These are phyloP conservation scores for Drosophila kepulauana DNA, from an alignment of 1,140 invertebrate genomes.

Conservation along the genomic window DNA sequence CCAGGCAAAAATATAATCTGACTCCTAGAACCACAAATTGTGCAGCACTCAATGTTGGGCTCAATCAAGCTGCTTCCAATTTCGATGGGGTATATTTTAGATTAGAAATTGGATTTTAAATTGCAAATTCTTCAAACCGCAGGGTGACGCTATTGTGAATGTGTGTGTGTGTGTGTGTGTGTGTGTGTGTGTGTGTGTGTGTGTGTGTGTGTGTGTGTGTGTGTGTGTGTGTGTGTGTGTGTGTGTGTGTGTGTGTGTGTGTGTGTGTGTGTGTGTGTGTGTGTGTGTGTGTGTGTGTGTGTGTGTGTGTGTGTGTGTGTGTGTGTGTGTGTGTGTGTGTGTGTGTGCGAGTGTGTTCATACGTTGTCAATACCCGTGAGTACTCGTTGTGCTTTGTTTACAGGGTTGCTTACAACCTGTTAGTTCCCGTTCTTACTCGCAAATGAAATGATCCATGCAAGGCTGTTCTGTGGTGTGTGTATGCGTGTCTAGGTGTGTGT, in stretches of 20 bases:
- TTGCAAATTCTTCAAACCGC: slow-evolving; percentile 1
- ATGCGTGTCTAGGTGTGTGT: not conserved
- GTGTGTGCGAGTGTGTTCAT: slow-evolving; percentile 1
- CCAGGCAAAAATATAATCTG: slow-evolving; percentile 11
- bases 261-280: not conserved
- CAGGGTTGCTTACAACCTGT: not conserved
- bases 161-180: not conserved
- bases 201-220: not conserved
- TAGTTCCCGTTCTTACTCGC: too few species aligned
- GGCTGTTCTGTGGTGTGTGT: not conserved
- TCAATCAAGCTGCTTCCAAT: slow-evolving; percentile 11
- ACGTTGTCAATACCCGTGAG: slow-evolving; percentile 9
- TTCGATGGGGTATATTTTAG: not conserved
- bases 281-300: not conserved
- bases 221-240: slow-evolving; percentile 5
- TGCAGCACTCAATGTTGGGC: not conserved
- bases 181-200: slow-evolving; percentile 5
- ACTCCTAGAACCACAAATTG: not conserved
- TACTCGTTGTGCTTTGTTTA: slow-evolving; percentile 1
- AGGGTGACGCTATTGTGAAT: not conserved
- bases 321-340: slow-evolving; percentile 3
- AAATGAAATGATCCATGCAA: not conserved
- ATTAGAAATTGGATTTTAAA: not conserved
- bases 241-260: too few species aligned
- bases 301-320: not conserved